These are phyloP conservation scores for Podocnemis expansa DNA, from an alignment of 2,113 vertebrate species.

Conservation along the genomic window DNA sequence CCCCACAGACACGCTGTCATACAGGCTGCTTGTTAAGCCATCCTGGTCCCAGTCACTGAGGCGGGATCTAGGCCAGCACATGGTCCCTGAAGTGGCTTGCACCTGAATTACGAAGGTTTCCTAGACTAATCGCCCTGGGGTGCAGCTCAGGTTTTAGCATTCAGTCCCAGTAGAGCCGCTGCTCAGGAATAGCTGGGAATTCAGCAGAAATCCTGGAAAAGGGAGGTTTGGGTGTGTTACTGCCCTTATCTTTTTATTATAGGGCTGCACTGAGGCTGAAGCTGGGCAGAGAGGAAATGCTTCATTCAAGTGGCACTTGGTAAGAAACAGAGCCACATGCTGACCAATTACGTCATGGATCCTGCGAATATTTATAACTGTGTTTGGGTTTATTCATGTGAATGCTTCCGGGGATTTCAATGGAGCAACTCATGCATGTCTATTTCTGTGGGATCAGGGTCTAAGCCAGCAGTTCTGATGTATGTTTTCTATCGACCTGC, in stretches of 20 bases:
- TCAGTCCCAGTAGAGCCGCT: not conserved
- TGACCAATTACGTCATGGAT: rapidly evolving
- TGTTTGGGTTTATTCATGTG: not conserved
- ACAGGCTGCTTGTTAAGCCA: too few relatives aligned
- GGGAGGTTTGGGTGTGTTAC: not conserved
- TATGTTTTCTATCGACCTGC: too few relatives aligned
- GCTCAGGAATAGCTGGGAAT: not conserved
- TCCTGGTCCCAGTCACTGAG: not conserved
- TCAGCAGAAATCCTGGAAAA: not conserved
- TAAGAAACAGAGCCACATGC: too few relatives aligned
- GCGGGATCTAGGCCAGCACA: not conserved
- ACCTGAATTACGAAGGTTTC: not conserved
- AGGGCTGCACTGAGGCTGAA: not conserved
- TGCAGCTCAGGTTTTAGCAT: rapidly evolving
- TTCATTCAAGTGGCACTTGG: not conserved
- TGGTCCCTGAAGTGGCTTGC: rapidly evolving
- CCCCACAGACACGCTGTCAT: not conserved
- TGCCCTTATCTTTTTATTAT: not conserved
- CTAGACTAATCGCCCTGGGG: rapidly evolving
- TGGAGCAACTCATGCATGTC: not conserved
- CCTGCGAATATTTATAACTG: not conserved
- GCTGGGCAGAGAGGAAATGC: not conserved
- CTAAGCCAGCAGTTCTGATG: not conserved
- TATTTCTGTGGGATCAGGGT: not conserved
- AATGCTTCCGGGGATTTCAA: not conserved